Evolutionary conservation across 1,140 invertebrate genomes (phyloP).

Genomic region (Pentalonia nigronervosa): DNA sequence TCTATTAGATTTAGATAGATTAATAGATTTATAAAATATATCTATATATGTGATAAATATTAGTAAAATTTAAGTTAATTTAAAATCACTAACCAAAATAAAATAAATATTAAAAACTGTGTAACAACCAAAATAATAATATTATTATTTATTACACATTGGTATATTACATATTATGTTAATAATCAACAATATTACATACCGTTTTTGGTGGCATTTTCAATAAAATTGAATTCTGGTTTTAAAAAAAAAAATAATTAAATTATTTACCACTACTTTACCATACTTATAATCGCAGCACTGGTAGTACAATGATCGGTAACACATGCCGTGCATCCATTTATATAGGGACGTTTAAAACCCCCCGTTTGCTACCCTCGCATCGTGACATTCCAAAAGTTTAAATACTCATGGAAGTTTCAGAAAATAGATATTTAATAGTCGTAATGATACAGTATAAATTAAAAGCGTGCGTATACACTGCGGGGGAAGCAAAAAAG

Average conservation of each 20-base stretch:
- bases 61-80: too few species aligned
- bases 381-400: constrained; percentile 14
- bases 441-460: constrained; percentile 28
- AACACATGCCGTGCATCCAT: background rate
- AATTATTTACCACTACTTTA: background rate
- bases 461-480: constrained; percentile 43
- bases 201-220: constrained; percentile 47
- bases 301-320: background rate
- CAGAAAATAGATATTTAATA: constrained; percentile 48
- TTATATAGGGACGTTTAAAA: background rate
- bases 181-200: background rate
- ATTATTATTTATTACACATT: background rate
- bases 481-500: background rate
- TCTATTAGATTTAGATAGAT: too few species aligned
- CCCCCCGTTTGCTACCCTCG: too few species aligned
- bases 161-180: background rate
- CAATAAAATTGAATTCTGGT: background rate
- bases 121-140: background rate
- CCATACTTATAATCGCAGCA: background rate
- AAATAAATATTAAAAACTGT: too few species aligned
- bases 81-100: too few species aligned
- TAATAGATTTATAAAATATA: too few species aligned
- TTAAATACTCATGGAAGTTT: constrained; percentile 34
- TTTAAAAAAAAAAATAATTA: background rate
- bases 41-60: too few species aligned